These are phyloP conservation scores for Morpho achilles DNA, from an alignment of 2,888 invertebrate genomes.

Conservation along the genomic window DNA sequence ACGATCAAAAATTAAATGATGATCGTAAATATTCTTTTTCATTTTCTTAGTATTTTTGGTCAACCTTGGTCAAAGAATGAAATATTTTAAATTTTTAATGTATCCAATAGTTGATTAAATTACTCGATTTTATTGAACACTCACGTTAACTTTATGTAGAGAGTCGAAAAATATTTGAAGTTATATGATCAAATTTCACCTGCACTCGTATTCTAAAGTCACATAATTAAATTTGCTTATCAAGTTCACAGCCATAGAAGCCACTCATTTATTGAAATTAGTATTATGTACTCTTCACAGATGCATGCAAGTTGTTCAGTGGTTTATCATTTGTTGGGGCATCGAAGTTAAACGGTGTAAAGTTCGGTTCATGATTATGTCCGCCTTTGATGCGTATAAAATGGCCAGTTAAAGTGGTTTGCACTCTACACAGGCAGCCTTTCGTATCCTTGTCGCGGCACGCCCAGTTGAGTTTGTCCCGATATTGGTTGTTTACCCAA, in stretches of 20 bases:
- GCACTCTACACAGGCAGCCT: slow-evolving; percentile 67
- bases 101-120: too few relatives aligned
- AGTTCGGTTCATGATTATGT: slow-evolving; percentile 66
- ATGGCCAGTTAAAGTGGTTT: slow-evolving; percentile 67
- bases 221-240: not conserved
- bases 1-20: too few relatives aligned
- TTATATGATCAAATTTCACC: too few relatives aligned
- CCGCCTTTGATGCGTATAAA: slow-evolving; percentile 61
- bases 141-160: too few relatives aligned
- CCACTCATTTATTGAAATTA: slow-evolving; percentile 17
- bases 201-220: too few relatives aligned
- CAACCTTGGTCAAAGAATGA: too few relatives aligned
- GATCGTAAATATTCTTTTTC: too few relatives aligned
- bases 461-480: slow-evolving; percentile 70
- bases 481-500: slow-evolving; percentile 72
- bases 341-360: slow-evolving; percentile 62
- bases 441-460: slow-evolving; percentile 67
- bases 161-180: too few relatives aligned
- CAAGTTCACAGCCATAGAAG: slow-evolving; percentile 26
- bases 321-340: slow-evolving; percentile 40
- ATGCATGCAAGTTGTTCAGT: slow-evolving; percentile 34
- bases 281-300: slow-evolving; percentile 27
- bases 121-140: too few relatives aligned
- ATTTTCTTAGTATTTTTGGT: too few relatives aligned
- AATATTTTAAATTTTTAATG: too few relatives aligned